Evolutionary conservation across 2,113 vertebrate genomes (phyloP).

Genomic region (Peromyscus californicus): DNA sequence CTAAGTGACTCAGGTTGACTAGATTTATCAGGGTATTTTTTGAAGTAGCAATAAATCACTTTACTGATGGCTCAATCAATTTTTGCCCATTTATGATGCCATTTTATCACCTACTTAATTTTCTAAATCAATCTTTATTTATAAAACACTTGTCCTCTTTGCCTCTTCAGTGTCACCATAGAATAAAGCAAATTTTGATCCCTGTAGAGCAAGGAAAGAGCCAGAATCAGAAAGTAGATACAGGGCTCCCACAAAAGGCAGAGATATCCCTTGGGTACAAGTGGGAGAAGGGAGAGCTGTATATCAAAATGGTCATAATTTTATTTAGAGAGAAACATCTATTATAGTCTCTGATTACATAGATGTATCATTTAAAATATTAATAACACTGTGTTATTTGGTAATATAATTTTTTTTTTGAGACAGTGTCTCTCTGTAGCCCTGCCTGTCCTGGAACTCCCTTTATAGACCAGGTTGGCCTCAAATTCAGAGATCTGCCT

Average conservation of each 20-base stretch:
- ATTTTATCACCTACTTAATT: conserved; percentile 74
- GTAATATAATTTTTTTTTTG: neutral
- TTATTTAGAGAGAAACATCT: conserved; percentile 5
- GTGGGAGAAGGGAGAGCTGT: neutral
- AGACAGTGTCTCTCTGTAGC: neutral
- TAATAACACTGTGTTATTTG: neutral
- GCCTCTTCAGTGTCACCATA: neutral
- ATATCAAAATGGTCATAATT: neutral
- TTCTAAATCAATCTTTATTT: conserved; percentile 71
- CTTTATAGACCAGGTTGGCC: neutral
- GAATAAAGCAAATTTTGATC: conserved; percentile 37
- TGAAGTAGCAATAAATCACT: conserved; percentile 69
- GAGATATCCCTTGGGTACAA: neutral
- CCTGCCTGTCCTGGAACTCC: neutral
- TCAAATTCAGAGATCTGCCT: neutral
- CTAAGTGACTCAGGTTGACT: conserved; percentile 59
- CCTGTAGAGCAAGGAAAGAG: neutral
- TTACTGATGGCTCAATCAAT: conserved; percentile 75
- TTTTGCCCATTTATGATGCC: conserved; percentile 72
- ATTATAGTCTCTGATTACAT: neutral
- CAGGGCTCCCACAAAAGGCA: neutral
- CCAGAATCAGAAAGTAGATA: conserved; percentile 21
- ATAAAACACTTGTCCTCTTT: conserved; percentile 56
- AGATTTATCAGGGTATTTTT: conserved; percentile 75
- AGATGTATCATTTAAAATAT: neutral